Evolutionary conservation across 1,140 invertebrate genomes (phyloP), one percentile per base, ranked within the genome.

Genomic region (Lordiphosa clarofinis): DNA sequence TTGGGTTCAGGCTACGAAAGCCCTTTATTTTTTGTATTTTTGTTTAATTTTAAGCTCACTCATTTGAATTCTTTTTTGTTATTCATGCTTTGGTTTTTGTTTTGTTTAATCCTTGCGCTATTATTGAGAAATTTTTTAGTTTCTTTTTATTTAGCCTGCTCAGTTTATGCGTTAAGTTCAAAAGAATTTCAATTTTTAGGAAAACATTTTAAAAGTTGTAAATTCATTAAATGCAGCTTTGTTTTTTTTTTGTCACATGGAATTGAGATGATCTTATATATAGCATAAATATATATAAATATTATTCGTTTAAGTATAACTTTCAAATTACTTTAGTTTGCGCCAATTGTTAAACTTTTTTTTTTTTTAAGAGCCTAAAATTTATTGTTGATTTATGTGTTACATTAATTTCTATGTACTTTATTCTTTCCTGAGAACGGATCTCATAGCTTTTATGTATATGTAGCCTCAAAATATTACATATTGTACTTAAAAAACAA

Each of bases 131-230:
- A 73, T 84, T 84, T 84, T 78, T 73, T 52, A 53, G 58, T 72
- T 84, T 84, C 78, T 84, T 84, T 86, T 84, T 84, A 78, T 68
- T 73, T 70, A 84, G 78, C 78, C 56, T 78, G 56, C 40, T 40
- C 84, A 60, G 43, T 40, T 39, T 19, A 39, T 8, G 21, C 24
- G 21, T 12, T 21, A 36, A 64, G 48, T 64, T 33, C 44, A 31
- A 7, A 31, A 8, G 59, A 84, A 84, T 84, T 84, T 67, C 78
- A 84, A 78, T 84, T 84, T 84, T 84, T 84, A 84, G 63, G 56
- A 72, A 37, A 5, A 48, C 47, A 50, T 72, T 82, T 84, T 84
- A 84, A 78, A 84, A 84, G 73, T 84, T 84, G 78, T 66, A 59
- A 78, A 84, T 82, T 82, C 81, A 47, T 59, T 56, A 70, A 70